Evolutionary conservation across 1,140 invertebrate genomes (phyloP).

Genomic region (Whitmania pigra): DNA sequence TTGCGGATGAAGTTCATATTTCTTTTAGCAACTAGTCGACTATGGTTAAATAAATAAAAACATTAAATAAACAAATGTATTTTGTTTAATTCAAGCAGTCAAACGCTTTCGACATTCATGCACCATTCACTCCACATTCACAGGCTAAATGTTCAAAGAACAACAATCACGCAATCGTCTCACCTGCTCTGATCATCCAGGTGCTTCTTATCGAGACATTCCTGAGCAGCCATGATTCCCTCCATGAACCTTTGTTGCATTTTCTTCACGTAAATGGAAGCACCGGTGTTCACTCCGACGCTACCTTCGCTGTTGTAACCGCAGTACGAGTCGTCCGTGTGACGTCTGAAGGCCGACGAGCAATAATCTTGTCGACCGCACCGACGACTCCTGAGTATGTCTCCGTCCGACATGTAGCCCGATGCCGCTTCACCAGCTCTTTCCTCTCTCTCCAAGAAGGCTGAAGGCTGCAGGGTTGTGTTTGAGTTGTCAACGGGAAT

Average conservation of each 20-base stretch:
- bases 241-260: slow-evolving; percentile 43
- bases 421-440: slow-evolving; percentile 36
- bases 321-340: slow-evolving; percentile 45
- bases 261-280: slow-evolving; percentile 57
- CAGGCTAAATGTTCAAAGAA: no score
- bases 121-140: no score
- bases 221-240: slow-evolving; percentile 41
- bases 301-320: slow-evolving; percentile 62
- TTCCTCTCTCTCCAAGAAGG: slow-evolving; percentile 39
- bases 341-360: slow-evolving; percentile 19
- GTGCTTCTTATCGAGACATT: slow-evolving; percentile 43
- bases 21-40: no score
- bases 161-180: no score
- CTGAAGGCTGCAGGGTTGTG: slow-evolving; percentile 24
- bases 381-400: slow-evolving; percentile 46
- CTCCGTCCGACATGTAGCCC: slow-evolving; percentile 65
- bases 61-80: no score
- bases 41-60: no score
- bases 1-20: no score
- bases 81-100: no score
- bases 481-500: no score
- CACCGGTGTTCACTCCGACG: slow-evolving; percentile 44
- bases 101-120: no score
- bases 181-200: slow-evolving; percentile 34
- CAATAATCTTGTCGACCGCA: no score